These are phyloP conservation scores for Spatulosminthurus flaviceps DNA, from an alignment of 2,888 invertebrate genomes.

Conservation along the genomic window DNA sequence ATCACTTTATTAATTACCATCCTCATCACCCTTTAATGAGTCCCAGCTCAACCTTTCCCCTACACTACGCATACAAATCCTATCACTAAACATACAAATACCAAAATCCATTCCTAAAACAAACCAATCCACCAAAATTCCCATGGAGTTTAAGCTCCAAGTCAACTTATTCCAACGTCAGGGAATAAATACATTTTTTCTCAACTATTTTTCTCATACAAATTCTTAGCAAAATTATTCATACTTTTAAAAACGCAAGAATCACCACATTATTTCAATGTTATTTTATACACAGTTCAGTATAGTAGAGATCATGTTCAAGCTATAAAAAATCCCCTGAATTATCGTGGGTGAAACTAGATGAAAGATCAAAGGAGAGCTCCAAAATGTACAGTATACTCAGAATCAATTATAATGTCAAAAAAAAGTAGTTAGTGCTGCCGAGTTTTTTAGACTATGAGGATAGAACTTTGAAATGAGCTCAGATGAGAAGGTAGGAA, in stretches of 20 bases:
- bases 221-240: no score
- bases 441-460: constrained; percentile 2
- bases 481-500: no score
- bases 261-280: no score
- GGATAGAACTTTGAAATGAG: background rate
- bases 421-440: constrained; percentile 39
- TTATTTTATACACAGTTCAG: background rate
- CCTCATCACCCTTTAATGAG: constrained; percentile 36
- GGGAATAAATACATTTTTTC: no score
- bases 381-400: constrained; percentile 29
- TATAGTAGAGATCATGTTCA: background rate
- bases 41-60: background rate
- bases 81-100: no score
- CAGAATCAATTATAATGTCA: constrained; percentile 42
- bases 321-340: constrained; percentile 19
- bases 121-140: no score
- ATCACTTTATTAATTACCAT: constrained; percentile 38
- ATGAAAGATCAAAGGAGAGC: constrained; percentile 18
- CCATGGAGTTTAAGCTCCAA: no score
- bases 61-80: background rate
- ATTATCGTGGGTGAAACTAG: constrained; percentile 4
- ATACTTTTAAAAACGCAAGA: no score
- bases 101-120: no score
- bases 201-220: no score
- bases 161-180: no score